Evolutionary conservation across 2,797 vertebrate species (phyloP), one percentile per base, ranked within the genome.

Genomic region (Myripristis murdjan): DNA sequence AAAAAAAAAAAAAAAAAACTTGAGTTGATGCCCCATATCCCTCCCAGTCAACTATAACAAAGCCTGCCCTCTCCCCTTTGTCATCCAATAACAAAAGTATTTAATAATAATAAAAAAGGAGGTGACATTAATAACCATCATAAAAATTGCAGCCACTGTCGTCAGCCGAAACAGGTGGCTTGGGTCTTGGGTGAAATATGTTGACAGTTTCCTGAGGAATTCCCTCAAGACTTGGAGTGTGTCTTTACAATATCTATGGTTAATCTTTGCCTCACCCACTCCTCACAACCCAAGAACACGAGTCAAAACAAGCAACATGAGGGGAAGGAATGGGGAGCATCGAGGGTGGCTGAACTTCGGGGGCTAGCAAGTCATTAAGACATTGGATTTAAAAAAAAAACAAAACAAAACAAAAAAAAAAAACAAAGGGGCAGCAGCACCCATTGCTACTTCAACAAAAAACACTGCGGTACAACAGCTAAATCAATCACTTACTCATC

Each of bases 71-170:
- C 49, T 73, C 52, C 81, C 69, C 26, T 35, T 49, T 80, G 69
- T 75, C 64, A 44, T 84, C 72, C 70, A 79, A 79, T 84, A 89
- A 87, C 54, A 85, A 91, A 88, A 82, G 43, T 62, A 70, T 53
- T 10, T 26, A 66, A 66, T 53, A 46, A 69, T 26, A 55, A 56
- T 77, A 79, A 61, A 83, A 82, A 89, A 88, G 71, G 84, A 72
- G 71, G 78, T 85, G 70, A 85, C 84, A 85, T 84, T 90, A 89
- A 90, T 81, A 93, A 92, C 74, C 39, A 84, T 83, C 77, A 77
- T 91, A 89, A 90, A 90, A 90, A 90, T 82, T 87, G 87, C 85
- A 88, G 87, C 87, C 75, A 62, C 83, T 71, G 54, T 87, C 70
- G 81, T 87, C 82, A 84, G 81, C 84, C 76, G 73, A 87, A 87